Evolutionary conservation across 2,113 vertebrate species (phyloP), one percentile per base, ranked within the genome.

Genomic region (Brachyhypopomus gauderio): DNA sequence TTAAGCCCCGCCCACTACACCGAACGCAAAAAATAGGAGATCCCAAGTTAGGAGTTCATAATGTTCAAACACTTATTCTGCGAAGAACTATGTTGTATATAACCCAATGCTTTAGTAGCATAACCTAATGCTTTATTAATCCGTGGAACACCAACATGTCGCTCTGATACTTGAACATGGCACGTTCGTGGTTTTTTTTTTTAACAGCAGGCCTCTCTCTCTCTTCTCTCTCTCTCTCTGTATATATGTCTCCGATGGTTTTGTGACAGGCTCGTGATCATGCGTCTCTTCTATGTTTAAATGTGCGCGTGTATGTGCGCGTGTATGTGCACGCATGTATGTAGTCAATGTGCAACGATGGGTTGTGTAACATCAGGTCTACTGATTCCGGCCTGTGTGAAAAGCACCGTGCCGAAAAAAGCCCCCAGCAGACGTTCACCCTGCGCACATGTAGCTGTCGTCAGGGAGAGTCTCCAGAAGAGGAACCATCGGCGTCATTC

Each of bases 11-110:
- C 92, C 91, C 72, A 23, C 2, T 2, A 25, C 3, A 1, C 0
- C 0, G 0, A 7, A 8, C 17, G 48, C 59, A 1, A 19, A 90
- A 88, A 90, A 89, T 91, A 56, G 72, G 19, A 86, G 17, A 22
- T 55, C 67, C 56, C 75, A 67, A 78, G 52, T 81, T 69, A 84
- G 67, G 66, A 77, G 60, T 66, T 22, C 45, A 5, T 4, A n/a
- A 52, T 52, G 45, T 52, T 14, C 45, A 52, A 52, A 52, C 12
- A 8, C 45, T 52, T 52, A 52, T 52, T 52, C 45, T 52, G 45
- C 14, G 45, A 52, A 52, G 45, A 52, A 14, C 45, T 52, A 52
- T 52, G 14, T 52, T 52, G 9, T 14, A 14, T 52, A 52, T 52
- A 52, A 14, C 45, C 45, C 14, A 52, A 52, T 52, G 23, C 60